phyloP scores from a whole-genome alignment of 23 tunicate species.

The Trididemnum miniatum region DNA sequence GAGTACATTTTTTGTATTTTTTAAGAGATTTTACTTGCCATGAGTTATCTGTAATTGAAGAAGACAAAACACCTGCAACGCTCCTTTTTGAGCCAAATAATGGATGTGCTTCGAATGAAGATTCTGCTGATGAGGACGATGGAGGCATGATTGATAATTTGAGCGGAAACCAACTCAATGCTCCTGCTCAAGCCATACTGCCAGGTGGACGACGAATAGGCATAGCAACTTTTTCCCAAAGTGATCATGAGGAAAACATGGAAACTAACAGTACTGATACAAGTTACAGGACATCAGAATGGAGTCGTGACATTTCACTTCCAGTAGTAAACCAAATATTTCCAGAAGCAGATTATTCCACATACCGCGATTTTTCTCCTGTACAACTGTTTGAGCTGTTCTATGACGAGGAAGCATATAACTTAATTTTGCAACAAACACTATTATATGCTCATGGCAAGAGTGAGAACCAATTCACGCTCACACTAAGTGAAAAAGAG shows the following conservation, averaged over 20 bases:
- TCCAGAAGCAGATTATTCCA: conserved; percentile 21
- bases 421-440: conserved; percentile 12
- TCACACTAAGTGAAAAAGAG: background rate
- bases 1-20: background rate
- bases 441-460: conserved; percentile 11
- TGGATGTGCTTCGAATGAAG: background rate
- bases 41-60: background rate
- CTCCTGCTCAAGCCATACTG: conserved; percentile 16
- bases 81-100: background rate
- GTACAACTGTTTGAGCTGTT: conserved; percentile 14
- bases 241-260: background rate
- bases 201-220: conserved; percentile 10
- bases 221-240: background rate
- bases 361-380: background rate
- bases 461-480: background rate
- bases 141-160: background rate
- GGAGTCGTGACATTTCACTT: conserved; percentile 1
- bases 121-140: conserved; percentile 13
- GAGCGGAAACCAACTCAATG: background rate
- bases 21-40: background rate
- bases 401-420: conserved; percentile 8
- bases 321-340: conserved; percentile 5
- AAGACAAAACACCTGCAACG: background rate
- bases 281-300: background rate
- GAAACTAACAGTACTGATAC: background rate